These are phyloP conservation scores for Bagarius yarrelli DNA, from an alignment of 2,113 vertebrate genomes.

Conservation along the genomic window DNA sequence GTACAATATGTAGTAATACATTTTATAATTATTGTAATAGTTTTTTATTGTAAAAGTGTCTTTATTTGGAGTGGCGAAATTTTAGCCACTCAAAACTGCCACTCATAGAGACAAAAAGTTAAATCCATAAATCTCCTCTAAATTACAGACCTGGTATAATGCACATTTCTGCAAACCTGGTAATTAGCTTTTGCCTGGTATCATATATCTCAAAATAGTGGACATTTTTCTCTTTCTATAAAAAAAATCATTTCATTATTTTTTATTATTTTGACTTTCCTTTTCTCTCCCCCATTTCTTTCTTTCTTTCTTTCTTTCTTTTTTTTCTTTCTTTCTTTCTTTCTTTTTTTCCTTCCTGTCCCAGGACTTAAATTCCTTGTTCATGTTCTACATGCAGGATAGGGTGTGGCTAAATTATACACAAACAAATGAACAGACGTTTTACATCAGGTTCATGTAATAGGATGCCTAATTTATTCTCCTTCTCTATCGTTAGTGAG, in stretches of 20 bases:
- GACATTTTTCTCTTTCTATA: background rate
- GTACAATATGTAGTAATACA: too few relatives aligned
- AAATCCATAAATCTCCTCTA: background rate
- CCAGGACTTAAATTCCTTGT: conserved; percentile 49
- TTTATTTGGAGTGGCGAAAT: background rate
- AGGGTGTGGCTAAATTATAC: conserved; percentile 14
- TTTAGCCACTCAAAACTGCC: background rate
- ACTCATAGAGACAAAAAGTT: background rate
- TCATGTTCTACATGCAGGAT: conserved; percentile 30
- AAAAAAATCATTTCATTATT: background rate
- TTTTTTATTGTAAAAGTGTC: background rate
- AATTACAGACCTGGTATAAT: conserved; percentile 17
- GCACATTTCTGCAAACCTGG: conserved; percentile 9
- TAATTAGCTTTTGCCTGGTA: background rate
- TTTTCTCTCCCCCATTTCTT: background rate
- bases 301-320: background rate
- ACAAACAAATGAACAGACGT: conserved; percentile 37
- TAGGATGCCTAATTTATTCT: conserved; percentile 21
- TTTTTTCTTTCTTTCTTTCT: conserved; percentile 35
- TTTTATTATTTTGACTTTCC: background rate
- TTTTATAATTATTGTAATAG: background rate
- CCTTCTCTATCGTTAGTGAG: conserved; percentile 28
- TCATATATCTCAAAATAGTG: background rate
- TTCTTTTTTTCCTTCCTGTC: conserved; percentile 37
- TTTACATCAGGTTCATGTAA: conserved; percentile 29